Evolutionary conservation across 2,113 vertebrate species (phyloP).

Genomic region (Labeo catla): DNA sequence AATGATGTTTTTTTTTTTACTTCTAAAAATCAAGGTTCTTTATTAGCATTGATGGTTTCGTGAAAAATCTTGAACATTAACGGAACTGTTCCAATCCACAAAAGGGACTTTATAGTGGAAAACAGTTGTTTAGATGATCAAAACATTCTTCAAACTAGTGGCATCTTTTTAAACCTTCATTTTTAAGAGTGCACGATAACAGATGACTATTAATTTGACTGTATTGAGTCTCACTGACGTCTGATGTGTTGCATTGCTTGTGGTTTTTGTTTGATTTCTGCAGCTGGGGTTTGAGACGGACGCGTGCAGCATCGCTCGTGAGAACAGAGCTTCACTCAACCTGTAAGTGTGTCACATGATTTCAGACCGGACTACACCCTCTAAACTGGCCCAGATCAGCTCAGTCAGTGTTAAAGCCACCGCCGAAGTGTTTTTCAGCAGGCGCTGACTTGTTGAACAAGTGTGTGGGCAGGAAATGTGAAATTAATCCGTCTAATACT

Average conservation of each 20-base stretch:
- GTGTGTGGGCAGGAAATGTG: neutral
- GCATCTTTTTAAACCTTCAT: too few species aligned
- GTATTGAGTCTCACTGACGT: neutral
- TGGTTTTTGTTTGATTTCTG: conserved; percentile 7
- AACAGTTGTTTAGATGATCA: too few species aligned
- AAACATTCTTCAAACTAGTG: too few species aligned
- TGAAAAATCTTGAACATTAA: too few species aligned
- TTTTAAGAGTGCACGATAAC: too few species aligned
- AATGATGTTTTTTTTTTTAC: too few species aligned
- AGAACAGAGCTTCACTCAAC: neutral
- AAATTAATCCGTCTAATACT: neutral
- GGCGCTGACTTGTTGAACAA: neutral
- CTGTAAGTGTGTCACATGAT: neutral
- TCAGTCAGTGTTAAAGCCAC: neutral
- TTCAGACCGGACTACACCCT: conserved; percentile 2
- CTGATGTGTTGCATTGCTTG: neutral
- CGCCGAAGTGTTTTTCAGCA: neutral
- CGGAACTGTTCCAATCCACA: too few species aligned
- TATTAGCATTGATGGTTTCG: too few species aligned
- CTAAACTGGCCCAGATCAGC: neutral
- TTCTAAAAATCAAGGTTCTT: too few species aligned
- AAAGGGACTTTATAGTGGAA: too few species aligned
- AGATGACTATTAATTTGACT: too few species aligned
- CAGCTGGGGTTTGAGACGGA: neutral
- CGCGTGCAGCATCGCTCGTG: too few species aligned